Evolutionary conservation across 2,888 invertebrate species (phyloP).

Genomic region (Rhorus exstirpatorius): DNA sequence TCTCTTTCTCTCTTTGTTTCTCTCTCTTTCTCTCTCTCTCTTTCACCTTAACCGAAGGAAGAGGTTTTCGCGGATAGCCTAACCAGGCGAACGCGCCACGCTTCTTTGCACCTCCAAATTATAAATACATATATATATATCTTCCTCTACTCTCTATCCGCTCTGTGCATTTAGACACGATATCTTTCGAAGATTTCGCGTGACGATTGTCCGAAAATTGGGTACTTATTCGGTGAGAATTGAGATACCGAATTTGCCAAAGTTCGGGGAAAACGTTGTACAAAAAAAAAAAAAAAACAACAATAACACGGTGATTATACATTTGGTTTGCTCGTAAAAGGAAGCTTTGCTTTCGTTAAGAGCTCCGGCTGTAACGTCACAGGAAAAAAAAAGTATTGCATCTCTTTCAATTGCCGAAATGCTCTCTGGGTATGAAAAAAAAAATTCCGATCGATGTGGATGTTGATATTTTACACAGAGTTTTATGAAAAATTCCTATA

Average conservation of each 20-base stretch:
- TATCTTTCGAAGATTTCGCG: slow-evolving; percentile 51
- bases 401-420: no score
- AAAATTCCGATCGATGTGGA: no score
- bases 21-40: neutral
- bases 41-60: slow-evolving; percentile 1
- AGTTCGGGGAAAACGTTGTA: slow-evolving; percentile 21
- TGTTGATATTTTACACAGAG: no score
- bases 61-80: slow-evolving; percentile 55
- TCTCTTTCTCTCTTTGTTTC: slow-evolving; percentile 10
- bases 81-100: slow-evolving; percentile 70
- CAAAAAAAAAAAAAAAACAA: slow-evolving; percentile 5
- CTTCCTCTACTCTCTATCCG: slow-evolving; percentile 22
- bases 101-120: slow-evolving; percentile 71
- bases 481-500: no score
- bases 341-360: no score
- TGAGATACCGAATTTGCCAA: slow-evolving; percentile 44
- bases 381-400: no score
- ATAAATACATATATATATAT: slow-evolving; percentile 33
- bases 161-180: slow-evolving; percentile 40
- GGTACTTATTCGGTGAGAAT: slow-evolving; percentile 14
- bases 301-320: neutral
- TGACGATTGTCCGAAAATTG: slow-evolving; percentile 36
- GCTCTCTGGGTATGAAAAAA: no score
- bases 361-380: no score
- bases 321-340: neutral